phyloP scores from a whole-genome alignment of 2,113 vertebrate species.

The Upupa epops region DNA sequence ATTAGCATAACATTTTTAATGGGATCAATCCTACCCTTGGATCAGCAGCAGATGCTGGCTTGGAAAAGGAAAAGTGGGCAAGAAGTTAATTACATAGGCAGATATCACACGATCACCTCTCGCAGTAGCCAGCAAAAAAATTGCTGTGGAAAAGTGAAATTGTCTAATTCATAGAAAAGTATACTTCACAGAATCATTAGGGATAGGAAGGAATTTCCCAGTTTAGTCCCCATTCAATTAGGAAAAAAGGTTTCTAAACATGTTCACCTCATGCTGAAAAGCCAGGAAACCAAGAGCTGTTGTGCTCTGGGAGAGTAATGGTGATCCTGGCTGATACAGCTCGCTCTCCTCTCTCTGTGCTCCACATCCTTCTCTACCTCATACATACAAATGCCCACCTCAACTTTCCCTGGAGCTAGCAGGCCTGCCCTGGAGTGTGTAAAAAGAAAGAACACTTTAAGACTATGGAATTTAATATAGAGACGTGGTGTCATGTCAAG shows the following conservation, averaged over 20 bases:
- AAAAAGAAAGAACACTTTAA: not conserved
- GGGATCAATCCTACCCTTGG: slow-evolving; percentile 12
- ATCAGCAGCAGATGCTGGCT: not conserved
- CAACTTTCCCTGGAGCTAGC: not conserved
- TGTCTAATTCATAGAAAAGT: not conserved
- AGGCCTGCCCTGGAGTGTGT: not conserved
- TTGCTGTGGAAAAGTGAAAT: not conserved
- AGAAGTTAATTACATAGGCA: slow-evolving; percentile 18
- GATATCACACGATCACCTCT: not conserved
- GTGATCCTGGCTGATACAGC: not conserved
- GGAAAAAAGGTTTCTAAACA: not conserved
- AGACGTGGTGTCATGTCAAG: not conserved
- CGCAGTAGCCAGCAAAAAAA: not conserved
- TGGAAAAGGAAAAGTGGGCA: slow-evolving; percentile 1
- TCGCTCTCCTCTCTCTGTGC: not conserved
- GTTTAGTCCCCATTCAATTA: not conserved
- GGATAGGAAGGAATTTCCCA: not conserved
- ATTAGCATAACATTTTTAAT: slow-evolving; percentile 15
- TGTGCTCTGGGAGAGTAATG: not conserved
- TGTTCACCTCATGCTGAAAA: not conserved
- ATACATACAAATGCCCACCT: accelerated
- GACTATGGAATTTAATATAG: not conserved
- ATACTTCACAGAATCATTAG: too few species aligned
- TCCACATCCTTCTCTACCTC: not conserved
- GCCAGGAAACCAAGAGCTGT: not conserved